Evolutionary conservation across 2,797 vertebrate genomes (phyloP), one percentile per base, ranked within the genome.

Genomic region (Lacerta viridis): DNA sequence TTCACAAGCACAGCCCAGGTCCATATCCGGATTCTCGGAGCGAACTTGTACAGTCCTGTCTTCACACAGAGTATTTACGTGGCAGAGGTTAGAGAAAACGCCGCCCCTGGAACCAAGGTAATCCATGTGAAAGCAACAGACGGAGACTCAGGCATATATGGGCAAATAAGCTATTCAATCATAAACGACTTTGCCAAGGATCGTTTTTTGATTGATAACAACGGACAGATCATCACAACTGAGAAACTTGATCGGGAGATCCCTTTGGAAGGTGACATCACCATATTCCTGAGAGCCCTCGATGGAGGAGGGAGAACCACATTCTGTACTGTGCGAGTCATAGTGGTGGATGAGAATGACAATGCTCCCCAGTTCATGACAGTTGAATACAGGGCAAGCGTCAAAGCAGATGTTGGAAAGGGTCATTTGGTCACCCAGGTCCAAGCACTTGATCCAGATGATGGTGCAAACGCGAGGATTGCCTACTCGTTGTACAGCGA

Each of bases 1-100:
- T 99, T 99, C 95, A 99, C 98, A 87, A 99, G 98, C 95, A 99
- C 98, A 0, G 99, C 99, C 4, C 99, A 99, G 94, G 98, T 99
- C 87, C 98, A 99, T 83, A 96, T 99, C 68, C 97, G 95, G 64
- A 97, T 99, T 27, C 96, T 98, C 0, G 97, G 97, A 8, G 98
- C 98, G 80, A 99, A 99, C 94, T 96, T 99, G 61, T 98, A 98
- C 46, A 97, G 97, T 87, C 99, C 99, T 10, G 96, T 98, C 50
- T 99, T 99, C 94, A 97, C 97, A 0, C 98, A 98, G 91, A 98
- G 96, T 68, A 89, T 97, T 39, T 99, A 99, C 0, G 98, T 99
- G 71, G 98, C 98, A 1, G 98, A 99, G 92, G 94, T 99, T 75
- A 97, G 97, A 95, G 99, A 99, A 95, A 99, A 99, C 0, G 95